Evolutionary conservation across 2,797 vertebrate genomes (phyloP), one percentile per base, ranked within the genome.

Genomic region (Hylomyscus alleni): DNA sequence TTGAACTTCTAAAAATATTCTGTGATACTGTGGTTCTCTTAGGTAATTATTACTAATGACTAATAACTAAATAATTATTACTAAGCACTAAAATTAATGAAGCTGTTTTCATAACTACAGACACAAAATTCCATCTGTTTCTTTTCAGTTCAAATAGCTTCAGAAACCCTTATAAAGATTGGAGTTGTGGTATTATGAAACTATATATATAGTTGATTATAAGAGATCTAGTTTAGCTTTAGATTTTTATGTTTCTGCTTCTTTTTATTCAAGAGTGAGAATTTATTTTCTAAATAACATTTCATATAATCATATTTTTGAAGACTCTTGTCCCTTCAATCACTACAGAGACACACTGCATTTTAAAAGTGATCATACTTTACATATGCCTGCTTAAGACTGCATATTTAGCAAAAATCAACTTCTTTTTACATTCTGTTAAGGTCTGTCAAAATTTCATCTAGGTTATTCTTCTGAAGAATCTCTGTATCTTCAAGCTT

Each of bases 1-100:
- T 81, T 96, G 62, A 84, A 44, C 58, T 95, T 60, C 89, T 76
- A 85, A 76, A 65, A 31, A 97, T 90, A 95, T 6, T 90, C 95
- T 95, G 85, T 62, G 62, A 94, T 75, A 65, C 87, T 96, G 50
- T 88, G 88, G 85, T 73, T 94, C 88, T 93, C 87, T 78, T 47
- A 44, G 17, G 12, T n/a, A 78, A 60, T 85, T 89, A 93, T 89
- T 90, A 90, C 31, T 93, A 54, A 86, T 62, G n/a, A 54, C 47
- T 52, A 86, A 89, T 69, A 47, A 86, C 62, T 86, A 82, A 67
- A 76, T 88, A 54, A 96, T 84, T 89, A 91, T 91, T 89, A 88
- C 22, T 93, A 72, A 83, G 44, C 26, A 44, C 47, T 86, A n/a
- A 78, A 52, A 78, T 78, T 92, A 97, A 62, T 78, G 52, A 94